Evolutionary conservation across 2,113 vertebrate species (phyloP), one percentile per base, ranked within the genome.

Genomic region (Lagenorhynchus albirostris): DNA sequence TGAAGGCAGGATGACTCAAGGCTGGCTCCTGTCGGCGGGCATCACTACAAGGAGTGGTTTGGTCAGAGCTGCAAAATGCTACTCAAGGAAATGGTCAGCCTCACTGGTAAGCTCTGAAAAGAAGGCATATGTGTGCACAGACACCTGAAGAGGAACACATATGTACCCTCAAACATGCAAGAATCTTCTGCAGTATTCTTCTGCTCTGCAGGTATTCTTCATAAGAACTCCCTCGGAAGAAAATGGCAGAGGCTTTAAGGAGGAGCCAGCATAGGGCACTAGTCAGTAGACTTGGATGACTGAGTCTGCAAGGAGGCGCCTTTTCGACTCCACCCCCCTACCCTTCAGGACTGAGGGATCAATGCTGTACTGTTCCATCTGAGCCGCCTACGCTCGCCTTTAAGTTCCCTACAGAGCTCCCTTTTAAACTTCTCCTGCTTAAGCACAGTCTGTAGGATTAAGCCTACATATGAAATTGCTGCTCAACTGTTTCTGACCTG

Each of bases 261-360:
- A 31, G 20, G 6, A 79, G 31, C 15, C 47, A 5, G 33, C 11
- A 12, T 0, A 55, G 44, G 14, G 55, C n/a, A 47, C 71, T 67
- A 2, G 50, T 38, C 2, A 2, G 63, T 0, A 36, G 44, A 50
- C 9, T 18, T 8, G 15, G 31, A 55, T 62, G 58, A 47, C 44
- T 31, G 36, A 17, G 9, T 84, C 36, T 36, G 47, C 26, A 79
- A 31, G 89, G 63, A 77, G 94, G 17, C 8, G 0, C 50, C 60
- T 41, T 13, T 26, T 38, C 13, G 14, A n/a, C 20, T 6, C 74
- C 2, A 11, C 5, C 13, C 33, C 38, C 63, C n/a, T 0, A 4
- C 5, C 29, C 85, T n/a, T 62, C 2, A 7, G 84, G 53, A 31
- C 0, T 1, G 18, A 53, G 0, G n/a, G 7, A 18, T 60, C 41